phyloP scores from a whole-genome alignment of 2,888 invertebrate genomes.

The Drosophila percnosoma region DNA sequence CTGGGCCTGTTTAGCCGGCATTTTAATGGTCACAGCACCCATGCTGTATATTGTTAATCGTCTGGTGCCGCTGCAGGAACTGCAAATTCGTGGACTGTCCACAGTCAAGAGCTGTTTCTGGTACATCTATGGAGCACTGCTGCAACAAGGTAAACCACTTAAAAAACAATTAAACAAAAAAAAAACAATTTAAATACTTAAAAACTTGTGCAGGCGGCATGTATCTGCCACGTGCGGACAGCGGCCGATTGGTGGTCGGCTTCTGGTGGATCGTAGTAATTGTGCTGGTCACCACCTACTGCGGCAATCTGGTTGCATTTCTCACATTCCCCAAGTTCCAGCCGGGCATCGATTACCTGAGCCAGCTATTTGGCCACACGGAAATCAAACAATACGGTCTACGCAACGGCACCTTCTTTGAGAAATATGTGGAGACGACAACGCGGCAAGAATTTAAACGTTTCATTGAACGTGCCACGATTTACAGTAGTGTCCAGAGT shows the following conservation, averaged over 20 bases:
- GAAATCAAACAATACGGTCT: slow-evolving; percentile 91
- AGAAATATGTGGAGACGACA: slow-evolving; percentile 86
- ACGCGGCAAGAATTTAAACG: slow-evolving; percentile 79
- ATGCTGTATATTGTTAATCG: slow-evolving; percentile 90
- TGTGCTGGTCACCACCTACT: slow-evolving; percentile 95
- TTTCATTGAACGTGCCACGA: slow-evolving; percentile 87
- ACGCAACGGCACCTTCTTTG: slow-evolving; percentile 90
- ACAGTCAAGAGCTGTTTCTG: slow-evolving; percentile 84
- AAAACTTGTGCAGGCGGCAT: slow-evolving; percentile 89
- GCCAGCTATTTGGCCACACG: slow-evolving; percentile 84
- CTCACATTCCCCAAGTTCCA: slow-evolving; percentile 93
- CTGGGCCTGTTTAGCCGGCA: slow-evolving; percentile 92
- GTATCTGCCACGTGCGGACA: slow-evolving; percentile 93
- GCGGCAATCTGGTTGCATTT: slow-evolving; percentile 96
- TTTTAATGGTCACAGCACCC: slow-evolving; percentile 91
- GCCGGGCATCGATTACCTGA: slow-evolving; percentile 82
- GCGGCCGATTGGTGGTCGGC: slow-evolving; percentile 93
- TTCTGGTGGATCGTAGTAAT: slow-evolving; percentile 97
- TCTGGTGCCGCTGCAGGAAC: slow-evolving; percentile 86
- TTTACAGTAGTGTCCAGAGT: slow-evolving; percentile 85
- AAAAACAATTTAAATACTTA: not conserved
- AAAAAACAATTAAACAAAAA: not conserved
- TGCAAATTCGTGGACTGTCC: slow-evolving; percentile 85
- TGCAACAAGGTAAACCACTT: slow-evolving; percentile 91
- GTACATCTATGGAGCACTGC: slow-evolving; percentile 94